These are phyloP conservation scores for Macrophya alboannulata DNA, from an alignment of 2,888 invertebrate species.

Conservation along the genomic window DNA sequence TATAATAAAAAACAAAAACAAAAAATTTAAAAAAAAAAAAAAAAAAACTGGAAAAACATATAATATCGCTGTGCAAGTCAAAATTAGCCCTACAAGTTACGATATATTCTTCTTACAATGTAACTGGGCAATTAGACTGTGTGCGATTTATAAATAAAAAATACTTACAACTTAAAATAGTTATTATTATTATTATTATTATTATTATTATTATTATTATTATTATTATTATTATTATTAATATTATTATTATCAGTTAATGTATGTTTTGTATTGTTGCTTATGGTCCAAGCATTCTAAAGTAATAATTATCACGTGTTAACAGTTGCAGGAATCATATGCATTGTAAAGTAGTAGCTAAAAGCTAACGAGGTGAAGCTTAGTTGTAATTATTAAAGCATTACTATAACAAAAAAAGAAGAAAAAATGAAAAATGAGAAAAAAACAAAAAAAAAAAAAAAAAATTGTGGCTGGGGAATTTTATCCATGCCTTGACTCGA, in stretches of 20 bases:
- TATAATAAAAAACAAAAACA: constrained; percentile 3
- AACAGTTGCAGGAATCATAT: constrained; percentile 13
- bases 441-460: constrained; percentile 40
- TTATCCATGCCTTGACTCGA: constrained; percentile 64
- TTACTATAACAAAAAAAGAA: background rate
- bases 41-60: constrained; percentile 11
- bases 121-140: constrained; percentile 68
- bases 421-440: constrained; percentile 27
- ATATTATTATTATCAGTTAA: too few relatives aligned
- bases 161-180: constrained; percentile 45
- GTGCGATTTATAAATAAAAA: constrained; percentile 42
- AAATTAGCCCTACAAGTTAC: constrained; percentile 69
- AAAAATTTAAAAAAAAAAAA: background rate
- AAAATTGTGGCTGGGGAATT: constrained; percentile 55
- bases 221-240: constrained; percentile 22
- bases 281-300: constrained; percentile 40
- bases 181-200: constrained; percentile 35
- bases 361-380: background rate
- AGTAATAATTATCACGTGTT: constrained; percentile 40
- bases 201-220: constrained; percentile 30
- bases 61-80: constrained; percentile 50
- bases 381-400: constrained; percentile 17
- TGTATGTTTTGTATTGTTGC: constrained; percentile 36
- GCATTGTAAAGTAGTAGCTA: constrained; percentile 36
- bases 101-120: constrained; percentile 75